Evolutionary conservation across 2,888 invertebrate species (phyloP).

Genomic region (Drosophila barbarae): DNA sequence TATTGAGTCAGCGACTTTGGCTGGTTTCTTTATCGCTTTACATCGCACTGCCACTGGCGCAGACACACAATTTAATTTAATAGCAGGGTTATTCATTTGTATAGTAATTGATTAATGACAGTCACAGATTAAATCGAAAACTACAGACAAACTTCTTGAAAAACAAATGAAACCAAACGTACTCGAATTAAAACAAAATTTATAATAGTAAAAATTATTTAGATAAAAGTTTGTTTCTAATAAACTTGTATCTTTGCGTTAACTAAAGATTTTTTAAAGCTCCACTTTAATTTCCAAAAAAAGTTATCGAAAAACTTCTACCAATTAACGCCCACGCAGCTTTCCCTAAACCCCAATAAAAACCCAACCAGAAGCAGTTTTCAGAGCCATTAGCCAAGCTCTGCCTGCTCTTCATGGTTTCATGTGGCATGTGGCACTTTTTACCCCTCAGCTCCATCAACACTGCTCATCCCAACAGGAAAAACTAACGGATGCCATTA

Average conservation of each 20-base stretch:
- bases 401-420: conserved; percentile 24
- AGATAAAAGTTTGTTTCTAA: too few species aligned
- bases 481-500: conserved; percentile 74
- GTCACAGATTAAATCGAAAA: conserved; percentile 46
- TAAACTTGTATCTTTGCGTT: too few species aligned
- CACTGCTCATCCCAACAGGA: conserved; percentile 69
- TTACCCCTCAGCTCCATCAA: conserved; percentile 48
- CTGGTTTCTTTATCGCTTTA: conserved; percentile 26
- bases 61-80: conserved; percentile 52
- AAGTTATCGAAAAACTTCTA: conserved; percentile 5
- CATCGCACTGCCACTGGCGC: conserved; percentile 22
- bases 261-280: too few species aligned
- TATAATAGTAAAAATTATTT: too few species aligned
- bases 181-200: too few species aligned
- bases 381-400: conserved; percentile 30
- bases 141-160: background rate
- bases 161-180: too few species aligned
- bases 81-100: conserved; percentile 66
- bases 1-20: conserved; percentile 40
- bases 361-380: conserved; percentile 18
- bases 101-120: conserved; percentile 69
- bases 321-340: conserved; percentile 62
- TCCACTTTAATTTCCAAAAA: conserved; percentile 4
- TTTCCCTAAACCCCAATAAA: conserved; percentile 22
- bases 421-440: conserved; percentile 45